Evolutionary conservation across 2,888 invertebrate species (phyloP), one percentile per base, ranked within the genome.

Genomic region (Muschampia plurimacula): DNA sequence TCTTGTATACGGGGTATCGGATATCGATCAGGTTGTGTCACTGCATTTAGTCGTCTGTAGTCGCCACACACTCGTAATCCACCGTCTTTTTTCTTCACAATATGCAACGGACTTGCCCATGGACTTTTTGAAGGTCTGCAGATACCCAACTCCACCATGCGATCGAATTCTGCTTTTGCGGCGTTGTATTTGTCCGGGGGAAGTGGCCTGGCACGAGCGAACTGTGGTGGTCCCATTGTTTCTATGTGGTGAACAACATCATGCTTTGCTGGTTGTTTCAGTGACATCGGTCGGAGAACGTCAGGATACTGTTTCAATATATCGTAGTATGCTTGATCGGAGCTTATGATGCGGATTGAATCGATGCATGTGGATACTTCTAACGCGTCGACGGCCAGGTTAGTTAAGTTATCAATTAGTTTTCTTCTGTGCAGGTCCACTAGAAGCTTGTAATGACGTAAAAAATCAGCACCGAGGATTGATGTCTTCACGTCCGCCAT

Each of bases 51-150:
- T 52, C 15, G 52, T 15, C 52, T 52, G 15, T 52, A 52, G 52
- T 52, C 52, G 7, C 52, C 52, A n/a, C 52, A 52, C 3, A 52
- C n/a, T n/a, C 52, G n/a, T n/a, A 52, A 7, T 6, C n/a, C 7
- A 0, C 79, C 79, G 15, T 81, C 72, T 22, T 80, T 78, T 49
- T 83, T 86, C 55, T 65, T 74, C 0, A 78, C 81, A 0, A 79
- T 72, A 44, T 79, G 79, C 13, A 91, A 72, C 0, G 77, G 79
- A 46, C 76, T 74, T 69, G 32, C 76, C 77, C 77, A 78, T 3
- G 70, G 74, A 44, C 76, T 77, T 13, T 75, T 76, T 1, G 74
- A 73, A 9, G 78, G 52, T 74, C 32, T 49, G 22, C 76, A 78
- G 13, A 78, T 76, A 6, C 78, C 76, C 28, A 74, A 49, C 3